Evolutionary conservation across 2,888 invertebrate genomes (phyloP).

Genomic region (Ennomos quercinarius): DNA sequence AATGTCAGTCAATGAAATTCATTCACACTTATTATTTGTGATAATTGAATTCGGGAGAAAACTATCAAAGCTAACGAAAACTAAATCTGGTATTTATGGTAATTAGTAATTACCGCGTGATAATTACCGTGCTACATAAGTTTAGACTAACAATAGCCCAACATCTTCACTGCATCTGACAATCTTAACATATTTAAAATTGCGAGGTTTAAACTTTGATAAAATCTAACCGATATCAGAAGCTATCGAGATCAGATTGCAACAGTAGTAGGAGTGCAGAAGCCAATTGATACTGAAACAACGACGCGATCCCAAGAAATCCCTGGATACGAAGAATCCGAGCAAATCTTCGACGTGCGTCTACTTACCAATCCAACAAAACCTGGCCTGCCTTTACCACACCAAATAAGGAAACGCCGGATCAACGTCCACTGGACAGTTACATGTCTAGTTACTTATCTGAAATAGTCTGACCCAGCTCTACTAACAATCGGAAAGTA

Average conservation of each 20-base stretch:
- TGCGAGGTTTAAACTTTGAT: too few relatives aligned
- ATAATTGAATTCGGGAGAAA: too few relatives aligned
- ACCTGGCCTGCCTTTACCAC: slow-evolving; percentile 13
- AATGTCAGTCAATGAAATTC: too few relatives aligned
- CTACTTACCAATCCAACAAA: slow-evolving; percentile 43
- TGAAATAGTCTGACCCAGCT: slow-evolving; percentile 41
- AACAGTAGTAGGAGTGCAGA: slow-evolving; percentile 21
- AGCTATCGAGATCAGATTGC: not conserved
- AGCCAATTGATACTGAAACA: slow-evolving; percentile 59
- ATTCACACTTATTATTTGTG: too few relatives aligned
- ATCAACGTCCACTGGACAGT: slow-evolving; percentile 24
- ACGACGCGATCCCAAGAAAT: slow-evolving; percentile 60
- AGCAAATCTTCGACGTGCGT: slow-evolving; percentile 57
- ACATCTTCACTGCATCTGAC: too few relatives aligned
- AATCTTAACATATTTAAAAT: too few relatives aligned
- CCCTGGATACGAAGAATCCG: slow-evolving; percentile 58
- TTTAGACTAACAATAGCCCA: too few relatives aligned
- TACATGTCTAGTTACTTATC: slow-evolving; percentile 52
- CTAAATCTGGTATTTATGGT: too few relatives aligned
- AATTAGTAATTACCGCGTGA: too few relatives aligned
- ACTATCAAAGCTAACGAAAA: too few relatives aligned
- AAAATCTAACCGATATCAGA: not conserved
- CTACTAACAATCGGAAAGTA: slow-evolving; percentile 34
- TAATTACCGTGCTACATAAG: too few relatives aligned
- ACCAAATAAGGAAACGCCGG: slow-evolving; percentile 7